phyloP scores from a whole-genome alignment of 1,140 invertebrate genomes.

The Melitaea cinxia region DNA sequence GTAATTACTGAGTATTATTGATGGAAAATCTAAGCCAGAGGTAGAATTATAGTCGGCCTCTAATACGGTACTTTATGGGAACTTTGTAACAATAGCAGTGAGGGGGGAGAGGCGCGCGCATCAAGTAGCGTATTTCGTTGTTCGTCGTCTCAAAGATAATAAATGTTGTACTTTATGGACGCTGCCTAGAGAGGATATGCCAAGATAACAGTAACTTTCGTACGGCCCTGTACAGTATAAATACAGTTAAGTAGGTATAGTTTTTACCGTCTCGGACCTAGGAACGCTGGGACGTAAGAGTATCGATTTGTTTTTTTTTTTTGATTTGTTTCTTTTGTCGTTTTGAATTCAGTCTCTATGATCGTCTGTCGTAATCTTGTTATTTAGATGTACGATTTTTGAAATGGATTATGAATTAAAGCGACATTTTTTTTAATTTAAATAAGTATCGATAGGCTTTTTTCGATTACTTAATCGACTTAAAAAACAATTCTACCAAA shows the following conservation, averaged over 20 bases:
- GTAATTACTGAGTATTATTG: constrained; percentile 41
- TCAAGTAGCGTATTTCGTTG: constrained; percentile 71
- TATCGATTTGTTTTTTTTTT: constrained; percentile 3
- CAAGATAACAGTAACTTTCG: constrained; percentile 83
- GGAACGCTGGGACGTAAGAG: constrained; percentile 25
- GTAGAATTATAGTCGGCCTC: constrained; percentile 69
- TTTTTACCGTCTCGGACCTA: constrained; percentile 56
- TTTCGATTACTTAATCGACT: too few relatives aligned
- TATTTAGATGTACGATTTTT: background rate
- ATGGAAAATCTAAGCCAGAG: constrained; percentile 66
- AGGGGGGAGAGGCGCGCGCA: constrained; percentile 78
- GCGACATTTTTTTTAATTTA: too few relatives aligned
- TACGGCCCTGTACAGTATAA: constrained; percentile 65
- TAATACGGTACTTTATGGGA: constrained; percentile 71
- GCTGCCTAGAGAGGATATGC: constrained; percentile 81
- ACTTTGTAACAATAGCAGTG: constrained; percentile 81
- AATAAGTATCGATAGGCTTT: too few relatives aligned
- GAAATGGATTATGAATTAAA: background rate
- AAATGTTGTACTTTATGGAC: constrained; percentile 75
- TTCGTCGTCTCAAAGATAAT: constrained; percentile 67
- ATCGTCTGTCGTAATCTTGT: background rate
- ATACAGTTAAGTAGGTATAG: constrained; percentile 59
- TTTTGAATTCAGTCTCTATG: background rate
- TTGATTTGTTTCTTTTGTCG: background rate
- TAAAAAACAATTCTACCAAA: too few relatives aligned